Conservation (phyloP, 2,797 vertebrate species). For the Enteromius argenteus region DNA sequence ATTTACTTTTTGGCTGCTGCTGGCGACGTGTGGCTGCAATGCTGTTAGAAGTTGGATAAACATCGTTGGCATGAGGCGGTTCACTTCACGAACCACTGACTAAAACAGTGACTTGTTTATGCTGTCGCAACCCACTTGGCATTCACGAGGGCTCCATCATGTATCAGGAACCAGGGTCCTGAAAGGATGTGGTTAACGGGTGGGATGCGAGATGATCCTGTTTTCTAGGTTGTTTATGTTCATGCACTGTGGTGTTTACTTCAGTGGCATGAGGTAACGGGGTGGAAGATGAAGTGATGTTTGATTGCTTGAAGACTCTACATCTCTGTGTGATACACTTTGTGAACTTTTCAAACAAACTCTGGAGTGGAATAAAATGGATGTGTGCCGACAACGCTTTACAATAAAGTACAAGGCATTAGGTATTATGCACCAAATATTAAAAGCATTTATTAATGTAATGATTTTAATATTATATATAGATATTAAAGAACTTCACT, state of each 20-base stretch:
- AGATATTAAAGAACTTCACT: neutral
- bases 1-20: neutral
- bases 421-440: neutral
- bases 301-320: slow-evolving; percentile 30
- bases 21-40: neutral
- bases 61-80: slow-evolving; percentile 57
- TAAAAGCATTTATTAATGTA: neutral
- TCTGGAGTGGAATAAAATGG: neutral
- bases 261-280: slow-evolving; percentile 28
- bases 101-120: slow-evolving; percentile 63
- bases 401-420: neutral
- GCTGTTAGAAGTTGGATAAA: slow-evolving; percentile 56
- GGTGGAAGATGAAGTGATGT: slow-evolving; percentile 29
- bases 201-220: slow-evolving; percentile 19
- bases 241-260: slow-evolving; percentile 31
- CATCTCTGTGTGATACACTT: slow-evolving; percentile 2
- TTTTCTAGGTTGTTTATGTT: slow-evolving; percentile 33
- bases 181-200: slow-evolving; percentile 42
- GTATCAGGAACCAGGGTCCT: slow-evolving; percentile 53
- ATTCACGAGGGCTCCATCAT: slow-evolving; percentile 1
- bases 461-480: neutral
- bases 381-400: neutral
- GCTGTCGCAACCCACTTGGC: slow-evolving; percentile 42
- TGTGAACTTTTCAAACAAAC: slow-evolving; percentile 23
- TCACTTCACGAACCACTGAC: slow-evolving; percentile 57